Evolutionary conservation across 2,888 invertebrate genomes (phyloP).

Genomic region (Heliconius ethilla): DNA sequence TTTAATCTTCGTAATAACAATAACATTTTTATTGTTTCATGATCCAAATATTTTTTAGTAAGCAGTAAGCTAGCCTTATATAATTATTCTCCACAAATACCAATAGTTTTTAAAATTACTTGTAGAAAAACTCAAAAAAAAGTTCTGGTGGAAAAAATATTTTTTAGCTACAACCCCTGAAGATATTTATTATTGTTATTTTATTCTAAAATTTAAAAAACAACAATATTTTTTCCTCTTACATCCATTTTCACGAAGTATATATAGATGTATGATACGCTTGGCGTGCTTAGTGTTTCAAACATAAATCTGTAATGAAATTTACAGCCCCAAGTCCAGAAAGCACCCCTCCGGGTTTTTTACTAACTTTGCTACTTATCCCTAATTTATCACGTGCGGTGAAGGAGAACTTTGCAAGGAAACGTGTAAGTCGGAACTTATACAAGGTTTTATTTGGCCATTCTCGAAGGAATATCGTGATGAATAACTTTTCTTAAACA

Average conservation of each 20-base stretch:
- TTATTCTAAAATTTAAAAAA: too few species aligned
- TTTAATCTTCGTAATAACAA: too few species aligned
- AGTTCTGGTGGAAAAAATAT: too few species aligned
- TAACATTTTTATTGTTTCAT: too few species aligned
- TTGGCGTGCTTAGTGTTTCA: constrained; percentile 9
- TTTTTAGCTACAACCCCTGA: too few species aligned
- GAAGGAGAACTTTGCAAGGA: constrained; percentile 23
- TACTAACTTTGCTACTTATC: constrained; percentile 28
- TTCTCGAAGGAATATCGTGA: constrained; percentile 5
- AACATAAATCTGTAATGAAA: constrained; percentile 29
- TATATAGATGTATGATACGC: not conserved
- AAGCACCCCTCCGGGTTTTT: constrained; percentile 23
- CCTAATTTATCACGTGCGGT: constrained; percentile 31
- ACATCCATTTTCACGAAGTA: not conserved
- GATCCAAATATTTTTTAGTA: too few species aligned
- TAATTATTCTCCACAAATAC: too few species aligned
- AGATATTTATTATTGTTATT: too few species aligned
- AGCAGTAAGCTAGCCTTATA: too few species aligned
- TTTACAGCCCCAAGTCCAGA: constrained; percentile 22
- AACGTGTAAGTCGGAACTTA: constrained; percentile 7
- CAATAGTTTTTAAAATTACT: too few species aligned
- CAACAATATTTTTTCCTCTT: too few species aligned
- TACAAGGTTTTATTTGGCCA: constrained; percentile 8
- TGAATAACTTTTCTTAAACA: not conserved
- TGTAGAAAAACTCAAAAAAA: too few species aligned